Evolutionary conservation across 92 coral and sea anemone genomes (phyloP), one percentile per base, ranked within the genome.

Genomic region (Epizoanthus illoricatus): DNA sequence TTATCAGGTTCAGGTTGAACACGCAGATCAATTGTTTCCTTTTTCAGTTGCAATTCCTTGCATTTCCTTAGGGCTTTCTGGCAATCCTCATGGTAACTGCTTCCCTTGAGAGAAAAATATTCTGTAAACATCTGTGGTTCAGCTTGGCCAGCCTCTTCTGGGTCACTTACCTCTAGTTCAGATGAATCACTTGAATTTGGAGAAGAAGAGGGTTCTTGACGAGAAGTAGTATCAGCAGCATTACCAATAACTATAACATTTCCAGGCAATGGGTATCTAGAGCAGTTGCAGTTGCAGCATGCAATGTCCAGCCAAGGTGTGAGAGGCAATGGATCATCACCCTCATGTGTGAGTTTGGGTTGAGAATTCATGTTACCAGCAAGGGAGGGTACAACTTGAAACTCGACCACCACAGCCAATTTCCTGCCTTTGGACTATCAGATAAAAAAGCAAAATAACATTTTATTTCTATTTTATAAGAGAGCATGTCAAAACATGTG

Each of bases 31-130:
- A 76, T 33, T 6, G 10, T 15, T 58, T 68, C 36, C 18, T 69
- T 59, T 17, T 10, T 21, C n/a, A 69, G 39, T 36, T 54, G 74
- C 39, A 76, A 65, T 55, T 85, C 62, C 65, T 56, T 69, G 68
- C 84, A 76, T 17, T 67, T 85, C 19, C 52, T n/a, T 43, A 76
- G 43, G n/a, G 47, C 55, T 36, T 56, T 59, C 42, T 85, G 88
- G 63, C 79, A 78, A 47, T 85, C 84, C 43, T 78, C 62, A 36
- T 85, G 84, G 59, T 63, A 84, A 43, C 67, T 74, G 52, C 87
- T 74, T 11, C 82, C 82, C 39, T 66, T 36, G 36, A 84, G 33
- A 19, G 73, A 45, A 49, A 84, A 47, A 66, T 84, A 84, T 52
- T 84, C 82, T 4, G 87, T 65, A 84, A 74, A 74, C 40, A 68